Evolutionary conservation across 2,113 vertebrate species (phyloP), one percentile per base, ranked within the genome.

Genomic region (Sinocyclocheilus maitianheensis): DNA sequence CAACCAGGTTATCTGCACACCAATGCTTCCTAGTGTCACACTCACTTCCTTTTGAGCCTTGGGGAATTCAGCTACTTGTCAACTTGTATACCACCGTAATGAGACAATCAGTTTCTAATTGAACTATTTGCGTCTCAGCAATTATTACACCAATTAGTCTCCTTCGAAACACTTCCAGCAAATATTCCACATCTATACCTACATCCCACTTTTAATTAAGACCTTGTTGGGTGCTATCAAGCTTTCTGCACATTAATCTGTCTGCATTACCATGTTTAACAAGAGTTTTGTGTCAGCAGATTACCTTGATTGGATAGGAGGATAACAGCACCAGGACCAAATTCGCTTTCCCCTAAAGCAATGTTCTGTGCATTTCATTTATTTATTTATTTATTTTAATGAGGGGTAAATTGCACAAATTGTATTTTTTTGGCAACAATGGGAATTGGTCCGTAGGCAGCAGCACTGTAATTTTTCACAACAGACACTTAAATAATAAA

Each of bases 401-500:
- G 48, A 51, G 83, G 51, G 40, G 13, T 67, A 71, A 90, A 88
- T 87, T 88, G 72, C 81, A 40, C n/a, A 67, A 84, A 87, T 90
- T 80, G 83, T 62, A 55, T 80, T 80, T 77, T 87, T 83, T 80
- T 81, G 72, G 26, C 84, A 74, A 87, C 87, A 88, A 87, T 87
- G 71, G 81, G 76, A 53, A 80, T 62, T 62, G 84, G 67, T 72
- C 82, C 30, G 65, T 81, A 85, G 75, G 79, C 78, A 88, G 53
- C 26, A 87, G 82, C n/a, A 58, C 79, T 77, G 87, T 88, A 83
- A 90, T 90, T 88, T 87, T 87, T 88, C 89, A 90, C 79, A 85
- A 87, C 80, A 81, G 85, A 87, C 89, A 55, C 69, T 90, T 88
- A 85, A 85, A 88, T 90, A 90, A 88, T 88, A 88, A 90, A 90